Conservation (phyloP, 2,113 vertebrate genomes). For the Coracopsis vasa region DNA sequence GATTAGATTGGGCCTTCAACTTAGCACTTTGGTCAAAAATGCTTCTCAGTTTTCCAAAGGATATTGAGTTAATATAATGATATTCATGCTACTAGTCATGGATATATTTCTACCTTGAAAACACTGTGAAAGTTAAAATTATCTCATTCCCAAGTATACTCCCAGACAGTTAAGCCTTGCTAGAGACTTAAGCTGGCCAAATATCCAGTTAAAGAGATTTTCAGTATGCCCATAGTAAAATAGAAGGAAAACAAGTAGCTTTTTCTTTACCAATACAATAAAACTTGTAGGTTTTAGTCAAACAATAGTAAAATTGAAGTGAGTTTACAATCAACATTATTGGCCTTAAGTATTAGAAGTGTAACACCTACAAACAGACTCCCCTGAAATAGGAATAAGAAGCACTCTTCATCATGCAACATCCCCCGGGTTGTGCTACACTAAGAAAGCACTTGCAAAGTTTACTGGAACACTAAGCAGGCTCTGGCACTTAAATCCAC, state of each 20-base stretch:
- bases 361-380: neutral
- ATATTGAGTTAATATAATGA: neutral
- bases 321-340: neutral
- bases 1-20: neutral
- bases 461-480: neutral
- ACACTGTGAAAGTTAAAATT: neutral
- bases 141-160: neutral
- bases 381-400: neutral
- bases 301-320: neutral
- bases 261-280: neutral
- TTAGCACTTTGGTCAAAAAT: neutral
- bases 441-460: neutral
- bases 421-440: neutral
- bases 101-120: neutral
- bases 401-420: neutral
- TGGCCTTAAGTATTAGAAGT: neutral
- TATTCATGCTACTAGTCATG: neutral
- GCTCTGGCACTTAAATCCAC: neutral
- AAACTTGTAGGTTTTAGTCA: neutral
- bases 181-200: neutral
- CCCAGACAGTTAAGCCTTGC: neutral
- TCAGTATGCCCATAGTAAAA: neutral
- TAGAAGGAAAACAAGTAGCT: neutral
- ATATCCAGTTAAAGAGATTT: neutral
- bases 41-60: neutral